Percentiles rank a stretch among this genome's conserved stretches.
Conservation (phyloP, 2,888 invertebrate species). For the Apodemia zela region DNA sequence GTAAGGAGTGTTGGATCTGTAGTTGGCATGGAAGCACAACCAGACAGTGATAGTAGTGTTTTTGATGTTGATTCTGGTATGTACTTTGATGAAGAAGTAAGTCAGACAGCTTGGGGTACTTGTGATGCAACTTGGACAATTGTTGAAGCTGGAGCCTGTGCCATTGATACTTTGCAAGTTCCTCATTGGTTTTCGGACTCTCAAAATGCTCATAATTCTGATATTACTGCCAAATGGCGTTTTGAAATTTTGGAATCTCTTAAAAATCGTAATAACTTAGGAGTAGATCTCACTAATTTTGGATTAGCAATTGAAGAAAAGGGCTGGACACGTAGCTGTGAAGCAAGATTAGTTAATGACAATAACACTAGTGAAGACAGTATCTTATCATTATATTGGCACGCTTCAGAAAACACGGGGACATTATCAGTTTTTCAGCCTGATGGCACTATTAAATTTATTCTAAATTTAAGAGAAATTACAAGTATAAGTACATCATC, state of each 20-base stretch:
- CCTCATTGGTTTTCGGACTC: conserved; percentile 89
- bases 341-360: conserved; percentile 84
- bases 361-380: conserved; percentile 85
- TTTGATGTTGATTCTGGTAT: conserved; percentile 91
- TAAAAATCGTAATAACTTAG: conserved; percentile 76
- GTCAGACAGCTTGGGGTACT: conserved; percentile 88
- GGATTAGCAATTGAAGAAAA: conserved; percentile 90
- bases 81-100: conserved; percentile 89
- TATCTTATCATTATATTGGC: conserved; percentile 90
- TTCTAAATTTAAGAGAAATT: conserved; percentile 86
- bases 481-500: conserved; percentile 88
- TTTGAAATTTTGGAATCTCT: conserved; percentile 85
- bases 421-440: conserved; percentile 88
- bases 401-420: conserved; percentile 85
- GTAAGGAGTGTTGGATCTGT: conserved; percentile 93
- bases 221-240: conserved; percentile 88
- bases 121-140: conserved; percentile 91
- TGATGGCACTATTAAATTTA: conserved; percentile 88
- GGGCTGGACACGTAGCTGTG: conserved; percentile 92
- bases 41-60: conserved; percentile 90
- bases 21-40: conserved; percentile 91
- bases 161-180: conserved; percentile 84
- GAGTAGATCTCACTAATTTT: conserved; percentile 80
- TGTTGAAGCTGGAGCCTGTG: conserved; percentile 90
- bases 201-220: conserved; percentile 79